These are phyloP conservation scores for Terrapene triunguis DNA, from an alignment of 2,113 vertebrate species.

Conservation along the genomic window DNA sequence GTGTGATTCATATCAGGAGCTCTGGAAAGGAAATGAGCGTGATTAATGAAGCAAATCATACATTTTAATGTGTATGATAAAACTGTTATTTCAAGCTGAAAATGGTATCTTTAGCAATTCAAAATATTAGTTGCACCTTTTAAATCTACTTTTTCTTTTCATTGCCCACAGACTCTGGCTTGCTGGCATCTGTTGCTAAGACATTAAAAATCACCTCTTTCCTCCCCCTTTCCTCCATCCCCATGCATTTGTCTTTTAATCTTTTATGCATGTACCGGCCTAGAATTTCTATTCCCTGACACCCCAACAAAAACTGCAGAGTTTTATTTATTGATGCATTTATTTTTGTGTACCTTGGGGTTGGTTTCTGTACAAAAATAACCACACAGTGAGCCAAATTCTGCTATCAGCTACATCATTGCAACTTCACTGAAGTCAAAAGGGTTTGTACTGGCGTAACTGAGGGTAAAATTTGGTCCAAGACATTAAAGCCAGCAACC, in stretches of 20 bases:
- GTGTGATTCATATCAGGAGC: slow-evolving; percentile 51
- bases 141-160: slow-evolving; percentile 58
- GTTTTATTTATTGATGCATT: background rate
- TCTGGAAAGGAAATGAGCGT: slow-evolving; percentile 72
- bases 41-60: slow-evolving; percentile 80
- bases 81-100: slow-evolving; percentile 71
- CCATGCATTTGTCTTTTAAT: slow-evolving; percentile 46
- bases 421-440: slow-evolving; percentile 9
- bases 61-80: slow-evolving; percentile 74
- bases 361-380: slow-evolving; percentile 27
- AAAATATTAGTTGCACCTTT: slow-evolving; percentile 58
- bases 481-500: slow-evolving; percentile 53
- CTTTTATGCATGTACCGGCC: background rate
- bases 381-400: background rate
- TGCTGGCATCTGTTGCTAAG: slow-evolving; percentile 42
- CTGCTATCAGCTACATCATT: background rate
- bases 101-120: slow-evolving; percentile 70
- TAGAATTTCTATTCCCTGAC: slow-evolving; percentile 12
- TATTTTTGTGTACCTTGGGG: background rate
- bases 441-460: background rate
- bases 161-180: slow-evolving; percentile 29
- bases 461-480: slow-evolving; percentile 9
- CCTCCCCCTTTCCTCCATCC: background rate
- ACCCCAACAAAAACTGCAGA: background rate
- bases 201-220: slow-evolving; percentile 22